These are phyloP conservation scores for Allobates femoralis DNA, from an alignment of 2,797 vertebrate species.

Conservation along the genomic window DNA sequence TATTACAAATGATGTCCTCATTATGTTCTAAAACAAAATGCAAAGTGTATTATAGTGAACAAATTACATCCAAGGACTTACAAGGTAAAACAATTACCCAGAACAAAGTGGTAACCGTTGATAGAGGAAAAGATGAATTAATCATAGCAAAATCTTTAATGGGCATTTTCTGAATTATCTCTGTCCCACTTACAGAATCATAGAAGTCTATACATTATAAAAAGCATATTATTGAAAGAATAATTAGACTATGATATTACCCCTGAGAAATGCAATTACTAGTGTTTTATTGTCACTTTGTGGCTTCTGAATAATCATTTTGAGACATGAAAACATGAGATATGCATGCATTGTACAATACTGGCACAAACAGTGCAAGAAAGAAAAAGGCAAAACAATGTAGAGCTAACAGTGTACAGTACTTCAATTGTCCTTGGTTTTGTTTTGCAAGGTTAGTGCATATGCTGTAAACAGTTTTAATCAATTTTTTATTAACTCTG, in stretches of 20 bases:
- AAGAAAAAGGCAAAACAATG: background rate
- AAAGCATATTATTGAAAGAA: constrained; percentile 21
- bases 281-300: background rate
- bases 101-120: constrained; percentile 43
- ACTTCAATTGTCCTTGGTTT: background rate
- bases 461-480: background rate
- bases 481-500: background rate
- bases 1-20: constrained; percentile 31
- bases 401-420: background rate
- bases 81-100: constrained; percentile 57
- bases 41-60: constrained; percentile 45
- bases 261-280: constrained; percentile 1
- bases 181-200: constrained; percentile 10
- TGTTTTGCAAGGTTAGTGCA: background rate
- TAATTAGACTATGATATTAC: constrained; percentile 31
- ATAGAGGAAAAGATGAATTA: constrained; percentile 47
- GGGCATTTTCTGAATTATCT: constrained; percentile 29
- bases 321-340: background rate
- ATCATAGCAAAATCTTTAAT: constrained; percentile 45
- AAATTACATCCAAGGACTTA: constrained; percentile 51
- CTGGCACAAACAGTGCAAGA: background rate
- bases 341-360: background rate
- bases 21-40: constrained; percentile 44
- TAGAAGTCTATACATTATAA: constrained; percentile 4
- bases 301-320: constrained; percentile 1